A percentile compares a stretch with the other conserved stretches of the same genome.
Evolutionary conservation across 2,113 vertebrate species (phyloP).

Genomic region (Zapus hudsonius): DNA sequence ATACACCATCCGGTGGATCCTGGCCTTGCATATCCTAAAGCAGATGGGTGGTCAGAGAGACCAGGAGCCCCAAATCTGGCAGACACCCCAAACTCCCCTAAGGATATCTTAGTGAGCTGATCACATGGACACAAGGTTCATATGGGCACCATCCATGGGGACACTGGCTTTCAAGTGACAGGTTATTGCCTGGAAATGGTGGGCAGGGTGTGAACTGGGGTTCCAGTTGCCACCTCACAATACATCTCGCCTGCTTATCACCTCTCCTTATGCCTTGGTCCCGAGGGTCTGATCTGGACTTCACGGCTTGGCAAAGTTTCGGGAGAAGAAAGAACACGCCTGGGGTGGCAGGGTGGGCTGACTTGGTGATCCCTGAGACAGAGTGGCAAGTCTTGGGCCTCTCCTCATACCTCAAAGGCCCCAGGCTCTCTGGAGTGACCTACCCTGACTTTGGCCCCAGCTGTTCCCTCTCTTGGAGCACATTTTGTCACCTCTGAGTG

Average conservation of each 20-base stretch:
- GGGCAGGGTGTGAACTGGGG: neutral
- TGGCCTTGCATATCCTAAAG: neutral
- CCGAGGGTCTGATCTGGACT: neutral
- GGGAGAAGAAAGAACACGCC: neutral
- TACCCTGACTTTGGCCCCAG: neutral
- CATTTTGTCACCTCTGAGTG: neutral
- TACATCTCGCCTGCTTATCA: neutral
- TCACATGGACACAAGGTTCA: neutral
- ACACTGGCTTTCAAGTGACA: neutral
- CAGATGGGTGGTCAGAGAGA: neutral
- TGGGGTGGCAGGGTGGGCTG: neutral
- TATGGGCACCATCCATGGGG: accelerated
- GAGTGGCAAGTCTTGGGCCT: neutral
- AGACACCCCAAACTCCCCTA: neutral
- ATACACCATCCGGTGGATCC: neutral
- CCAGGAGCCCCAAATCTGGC: neutral
- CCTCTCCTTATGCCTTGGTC: neutral
- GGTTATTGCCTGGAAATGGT: neutral
- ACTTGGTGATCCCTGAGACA: neutral
- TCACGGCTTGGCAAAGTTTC: neutral
- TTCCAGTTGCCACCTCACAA: neutral
- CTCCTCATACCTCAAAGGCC: neutral
- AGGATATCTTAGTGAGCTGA: neutral
- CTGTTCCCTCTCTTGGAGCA: neutral
- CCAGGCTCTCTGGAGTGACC: neutral